Percentiles rank a stretch among this genome's conserved stretches.
phyloP scores from a whole-genome alignment of 2,888 invertebrate genomes.

The Antheraea assamensis region DNA sequence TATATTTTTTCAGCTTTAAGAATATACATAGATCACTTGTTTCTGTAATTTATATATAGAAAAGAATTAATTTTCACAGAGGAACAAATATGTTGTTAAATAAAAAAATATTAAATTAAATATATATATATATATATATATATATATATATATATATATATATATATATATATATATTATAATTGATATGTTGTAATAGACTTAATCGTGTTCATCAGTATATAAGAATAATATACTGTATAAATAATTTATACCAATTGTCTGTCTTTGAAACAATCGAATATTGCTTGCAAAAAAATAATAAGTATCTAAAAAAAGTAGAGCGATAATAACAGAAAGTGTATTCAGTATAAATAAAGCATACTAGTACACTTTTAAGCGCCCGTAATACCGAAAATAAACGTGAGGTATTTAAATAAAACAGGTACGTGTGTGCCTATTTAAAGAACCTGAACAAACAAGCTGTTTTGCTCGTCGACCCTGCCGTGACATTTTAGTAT shows the following conservation, averaged over 20 bases:
- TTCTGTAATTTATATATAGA: no score
- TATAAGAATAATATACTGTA: not conserved
- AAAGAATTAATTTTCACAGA: no score
- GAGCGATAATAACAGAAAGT: conserved; percentile 9
- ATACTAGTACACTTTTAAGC: conserved; percentile 8
- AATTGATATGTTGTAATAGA: no score
- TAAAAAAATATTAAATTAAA: no score
- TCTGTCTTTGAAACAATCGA: not conserved
- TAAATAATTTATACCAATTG: not conserved
- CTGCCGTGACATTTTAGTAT: conserved; percentile 8
- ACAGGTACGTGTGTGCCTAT: conserved; percentile 10
- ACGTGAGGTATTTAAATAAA: conserved; percentile 15
- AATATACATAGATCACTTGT: no score
- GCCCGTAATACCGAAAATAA: conserved; percentile 11
- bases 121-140: no score
- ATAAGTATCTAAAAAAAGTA: conserved; percentile 5
- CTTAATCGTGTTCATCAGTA: no score
- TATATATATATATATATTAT: no score
- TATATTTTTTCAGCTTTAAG: no score
- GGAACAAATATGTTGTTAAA: no score
- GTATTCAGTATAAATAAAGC: conserved; percentile 11
- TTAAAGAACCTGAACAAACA: conserved; percentile 14
- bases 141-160: no score
- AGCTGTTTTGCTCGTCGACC: conserved; percentile 10
- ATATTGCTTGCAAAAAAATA: not conserved